phyloP scores from a whole-genome alignment of 2,113 vertebrate species.

The Spheniscus mendiculus region DNA sequence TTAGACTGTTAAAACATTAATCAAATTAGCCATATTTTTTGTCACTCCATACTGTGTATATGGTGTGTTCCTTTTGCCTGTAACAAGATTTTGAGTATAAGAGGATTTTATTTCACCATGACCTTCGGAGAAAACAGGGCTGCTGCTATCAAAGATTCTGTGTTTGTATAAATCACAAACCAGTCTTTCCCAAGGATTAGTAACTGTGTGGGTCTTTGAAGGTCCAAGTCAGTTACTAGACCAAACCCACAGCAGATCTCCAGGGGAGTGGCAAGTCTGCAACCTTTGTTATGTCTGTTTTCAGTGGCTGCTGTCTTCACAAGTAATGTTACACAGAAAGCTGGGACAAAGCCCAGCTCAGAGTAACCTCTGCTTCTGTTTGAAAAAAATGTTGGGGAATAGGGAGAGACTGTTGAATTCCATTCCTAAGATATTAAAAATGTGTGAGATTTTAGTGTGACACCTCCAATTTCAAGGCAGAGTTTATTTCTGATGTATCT shows the following conservation, averaged over 20 bases:
- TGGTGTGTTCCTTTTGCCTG: neutral
- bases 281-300: neutral
- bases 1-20: neutral
- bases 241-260: neutral
- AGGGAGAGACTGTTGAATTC: neutral
- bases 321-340: neutral
- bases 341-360: neutral
- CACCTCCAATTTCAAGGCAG: neutral
- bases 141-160: neutral
- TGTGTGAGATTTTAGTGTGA: neutral
- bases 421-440: neutral
- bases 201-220: neutral
- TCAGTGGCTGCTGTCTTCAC: neutral
- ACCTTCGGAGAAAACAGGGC: neutral
- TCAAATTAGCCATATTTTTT: neutral
- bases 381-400: neutral
- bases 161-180: neutral
- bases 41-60: neutral
- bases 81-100: neutral
- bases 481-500: neutral
- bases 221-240: neutral
- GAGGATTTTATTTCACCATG: neutral
- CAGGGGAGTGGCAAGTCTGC: neutral
- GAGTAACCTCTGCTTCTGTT: neutral
- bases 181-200: neutral